Evolutionary conservation across 2,797 vertebrate species (phyloP).

Genomic region (Pseudocheirus occidentalis): DNA sequence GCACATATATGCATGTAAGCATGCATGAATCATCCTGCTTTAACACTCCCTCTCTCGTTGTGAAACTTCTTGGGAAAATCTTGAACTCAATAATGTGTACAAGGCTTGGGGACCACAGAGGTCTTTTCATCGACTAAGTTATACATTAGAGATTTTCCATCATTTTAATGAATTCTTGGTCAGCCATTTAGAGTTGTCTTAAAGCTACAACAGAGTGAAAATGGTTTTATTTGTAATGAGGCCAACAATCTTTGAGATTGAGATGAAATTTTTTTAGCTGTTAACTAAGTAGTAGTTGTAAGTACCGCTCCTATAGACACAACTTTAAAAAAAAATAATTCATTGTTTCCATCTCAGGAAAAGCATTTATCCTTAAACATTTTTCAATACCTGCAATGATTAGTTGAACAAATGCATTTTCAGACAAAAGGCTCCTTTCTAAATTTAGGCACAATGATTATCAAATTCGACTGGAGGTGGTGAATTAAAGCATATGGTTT

Average conservation of each 20-base stretch:
- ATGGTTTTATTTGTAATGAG: slow-evolving; percentile 27
- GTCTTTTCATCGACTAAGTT: slow-evolving; percentile 53
- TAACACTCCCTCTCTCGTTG: background rate
- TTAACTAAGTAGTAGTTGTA: background rate
- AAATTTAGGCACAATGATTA: background rate
- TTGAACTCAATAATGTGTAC: slow-evolving; percentile 18
- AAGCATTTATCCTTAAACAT: background rate
- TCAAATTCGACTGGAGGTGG: background rate
- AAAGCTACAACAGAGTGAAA: slow-evolving; percentile 37
- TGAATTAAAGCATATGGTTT: background rate
- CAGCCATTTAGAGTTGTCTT: slow-evolving; percentile 34
- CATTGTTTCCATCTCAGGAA: background rate
- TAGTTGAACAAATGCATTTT: background rate
- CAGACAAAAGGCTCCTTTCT: background rate
- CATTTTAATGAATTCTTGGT: slow-evolving; percentile 22
- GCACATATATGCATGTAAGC: background rate
- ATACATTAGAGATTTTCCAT: slow-evolving; percentile 8
- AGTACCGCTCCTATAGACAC: background rate
- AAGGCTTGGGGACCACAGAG: background rate
- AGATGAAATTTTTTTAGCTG: slow-evolving; percentile 14
- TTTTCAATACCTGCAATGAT: background rate
- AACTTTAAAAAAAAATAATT: slow-evolving; percentile 11
- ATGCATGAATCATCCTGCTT: background rate
- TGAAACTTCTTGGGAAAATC: slow-evolving; percentile 6
- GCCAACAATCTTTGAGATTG: background rate